These are phyloP conservation scores for Achlya flavicornis DNA, from an alignment of 2,888 invertebrate species.

Conservation along the genomic window DNA sequence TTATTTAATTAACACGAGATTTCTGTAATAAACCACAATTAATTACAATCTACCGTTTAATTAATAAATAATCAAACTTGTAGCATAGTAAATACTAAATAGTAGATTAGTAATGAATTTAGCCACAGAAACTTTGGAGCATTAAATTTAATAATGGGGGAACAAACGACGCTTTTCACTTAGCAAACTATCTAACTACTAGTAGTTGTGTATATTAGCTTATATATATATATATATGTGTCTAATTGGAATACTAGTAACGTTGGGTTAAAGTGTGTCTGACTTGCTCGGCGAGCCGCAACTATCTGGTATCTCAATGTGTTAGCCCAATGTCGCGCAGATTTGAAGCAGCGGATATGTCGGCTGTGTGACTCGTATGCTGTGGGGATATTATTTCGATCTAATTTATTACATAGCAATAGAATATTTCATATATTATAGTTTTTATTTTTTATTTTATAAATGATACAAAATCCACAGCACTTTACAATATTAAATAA, in stretches of 20 bases:
- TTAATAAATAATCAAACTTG: background rate
- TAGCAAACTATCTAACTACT: constrained; percentile 28
- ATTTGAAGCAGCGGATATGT: background rate
- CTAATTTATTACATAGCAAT: too few species aligned
- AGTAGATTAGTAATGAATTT: background rate
- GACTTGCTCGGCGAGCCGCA: background rate
- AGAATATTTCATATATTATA: too few species aligned
- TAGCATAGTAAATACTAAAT: background rate
- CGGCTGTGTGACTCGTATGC: too few species aligned
- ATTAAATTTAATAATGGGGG: background rate
- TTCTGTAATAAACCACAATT: background rate
- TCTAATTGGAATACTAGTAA: constrained; percentile 28
- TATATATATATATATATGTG: constrained; percentile 22
- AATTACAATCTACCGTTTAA: background rate
- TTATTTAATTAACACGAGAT: background rate
- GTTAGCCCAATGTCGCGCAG: background rate
- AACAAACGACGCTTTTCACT: background rate
- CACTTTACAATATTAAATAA: too few species aligned
- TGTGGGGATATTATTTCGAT: too few species aligned
- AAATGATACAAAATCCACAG: too few species aligned
- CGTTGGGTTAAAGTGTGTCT: background rate
- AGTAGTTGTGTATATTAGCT: constrained; percentile 34
- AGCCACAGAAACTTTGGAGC: constrained; percentile 5
- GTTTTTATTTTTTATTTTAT: too few species aligned
- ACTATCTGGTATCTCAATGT: background rate